Base-by-base conservation (phyloP, 2,113 vertebrate species). In the Nasalis larvatus region DNA sequence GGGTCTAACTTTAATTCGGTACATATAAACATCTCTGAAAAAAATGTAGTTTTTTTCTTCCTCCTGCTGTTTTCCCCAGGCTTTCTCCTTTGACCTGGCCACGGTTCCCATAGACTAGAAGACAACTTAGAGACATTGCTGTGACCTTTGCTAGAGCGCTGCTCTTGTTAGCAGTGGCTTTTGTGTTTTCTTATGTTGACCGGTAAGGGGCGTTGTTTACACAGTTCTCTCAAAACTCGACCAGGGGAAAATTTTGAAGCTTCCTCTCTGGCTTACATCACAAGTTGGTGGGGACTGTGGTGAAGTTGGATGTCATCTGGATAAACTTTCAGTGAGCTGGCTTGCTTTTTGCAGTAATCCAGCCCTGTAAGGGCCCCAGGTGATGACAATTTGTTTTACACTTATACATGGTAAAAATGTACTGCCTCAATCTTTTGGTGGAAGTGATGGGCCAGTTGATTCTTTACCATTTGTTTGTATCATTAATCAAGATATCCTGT, bases 171-270 rank as follows among this genome's bases (percentile, higher is more conserved):
- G 54, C 49, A 49, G 4, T 58, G 76, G 68, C 49, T 86, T 69
- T 69, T 97, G 97, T 47, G 40, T 40, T 98, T 97, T 88, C 94
- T 96, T 49, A 13, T 32, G 13, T 89, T 93, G 87, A 58, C 97
- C 98, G 97, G 97, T 89, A 97, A 96, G 97, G 96, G 98, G 97
- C 82, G 85, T 66, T 98, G 81, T 96, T 96, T 91, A 84, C 91
- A 89, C 66, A 97, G 60, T 68, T 95, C 93, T 96, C 66, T 45
- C 77, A 27, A 68, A 96, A 86, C 54, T 86, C 42, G 18, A 88
- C 66, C 13, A 20, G 49, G 52, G 47, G 35, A 47, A 45, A 74
- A 47, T 76, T 37, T 14, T 12, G 52, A 58, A 84, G 2, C 40
- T 96, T 49, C 54, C 47, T 85, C 21, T 18, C 71, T 8, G 37